A percentile compares a stretch with the other conserved stretches of the same genome.
Conservation (phyloP, 2,113 vertebrate genomes). For the Daboia siamensis region DNA sequence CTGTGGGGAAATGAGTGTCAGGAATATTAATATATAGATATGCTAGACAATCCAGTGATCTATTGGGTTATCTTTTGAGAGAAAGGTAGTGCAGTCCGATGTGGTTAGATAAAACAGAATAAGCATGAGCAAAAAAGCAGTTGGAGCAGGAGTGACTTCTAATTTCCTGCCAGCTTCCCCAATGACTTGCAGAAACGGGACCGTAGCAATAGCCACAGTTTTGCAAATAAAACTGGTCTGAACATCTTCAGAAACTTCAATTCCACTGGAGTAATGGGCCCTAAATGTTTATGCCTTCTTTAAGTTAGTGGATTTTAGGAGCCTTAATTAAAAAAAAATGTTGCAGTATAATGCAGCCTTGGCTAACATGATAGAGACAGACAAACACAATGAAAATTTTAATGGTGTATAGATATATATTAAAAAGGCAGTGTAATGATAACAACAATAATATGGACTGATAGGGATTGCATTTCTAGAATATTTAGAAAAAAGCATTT, state of each 20-base stretch:
- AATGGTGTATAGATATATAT: neutral
- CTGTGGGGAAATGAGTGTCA: neutral
- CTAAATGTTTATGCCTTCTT: neutral
- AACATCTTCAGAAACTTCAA: neutral
- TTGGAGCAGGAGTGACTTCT: neutral
- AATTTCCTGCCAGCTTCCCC: neutral
- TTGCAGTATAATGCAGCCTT: neutral
- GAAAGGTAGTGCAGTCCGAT: no score
- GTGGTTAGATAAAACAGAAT: neutral
- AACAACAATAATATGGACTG: neutral
- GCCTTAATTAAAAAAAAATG: neutral
- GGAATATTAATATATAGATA: neutral
- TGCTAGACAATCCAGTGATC: no score
- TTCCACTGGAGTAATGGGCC: neutral
- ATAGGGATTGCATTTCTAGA: neutral
- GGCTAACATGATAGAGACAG: neutral
- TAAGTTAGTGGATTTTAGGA: neutral
- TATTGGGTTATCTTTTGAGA: no score
- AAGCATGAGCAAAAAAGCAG: neutral
- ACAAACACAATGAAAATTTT: neutral
- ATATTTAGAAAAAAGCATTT: neutral
- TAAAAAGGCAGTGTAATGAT: neutral
- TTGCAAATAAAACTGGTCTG: neutral
- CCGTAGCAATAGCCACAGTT: neutral
- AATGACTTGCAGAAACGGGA: neutral